Base-by-base conservation (phyloP, 2,888 invertebrate genomes). In the Ceratothoa steindachneri region DNA sequence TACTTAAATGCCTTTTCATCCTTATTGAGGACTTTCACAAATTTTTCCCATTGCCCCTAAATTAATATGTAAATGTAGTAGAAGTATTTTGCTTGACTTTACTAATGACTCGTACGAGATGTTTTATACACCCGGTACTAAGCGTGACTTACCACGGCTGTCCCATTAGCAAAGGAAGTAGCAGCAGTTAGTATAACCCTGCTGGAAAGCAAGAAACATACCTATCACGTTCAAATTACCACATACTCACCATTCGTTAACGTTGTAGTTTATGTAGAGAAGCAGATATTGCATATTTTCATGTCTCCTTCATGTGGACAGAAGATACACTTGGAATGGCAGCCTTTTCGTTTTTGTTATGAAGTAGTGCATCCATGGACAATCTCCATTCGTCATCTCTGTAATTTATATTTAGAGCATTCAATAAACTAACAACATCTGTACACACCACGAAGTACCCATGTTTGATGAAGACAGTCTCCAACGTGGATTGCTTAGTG, bases 211-310 rank as follows among this genome's bases (percentile, higher is more conserved):
- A 2, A 71, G 30, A 31, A 66, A 28, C 4, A 65, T 53, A 19
- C 65, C 65, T 29, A 71, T 31, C 2, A 66, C 60, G 29, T 71
- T 71, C 64, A 19, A 41, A 41, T 41, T 15, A 41, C 1, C 64
- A 71, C 24, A 65, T 27, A 71, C 64, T 31, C 4, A 31, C 53
- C 51, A 69, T 12, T 53, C n/a, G 27, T 69, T 41, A 2, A 52
- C 69, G 28, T 69, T 69, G 52, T 53, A 69, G 9, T 69, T 51
- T 41, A 53, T 41, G 52, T 19, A 41, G 27, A 29, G 52, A 24
- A 69, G 53, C 52, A 69, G 41, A 68, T 31, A 15, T 30, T 68
- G 30, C 68, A 68, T 68, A 31, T 31, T 68, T 29, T 68, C 31
- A 52, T 69, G 53, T 19, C 22, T 69, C 28, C 28, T 69, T 52